Evolutionary conservation across 2,113 vertebrate genomes (phyloP).

Genomic region (Piprites chloris): DNA sequence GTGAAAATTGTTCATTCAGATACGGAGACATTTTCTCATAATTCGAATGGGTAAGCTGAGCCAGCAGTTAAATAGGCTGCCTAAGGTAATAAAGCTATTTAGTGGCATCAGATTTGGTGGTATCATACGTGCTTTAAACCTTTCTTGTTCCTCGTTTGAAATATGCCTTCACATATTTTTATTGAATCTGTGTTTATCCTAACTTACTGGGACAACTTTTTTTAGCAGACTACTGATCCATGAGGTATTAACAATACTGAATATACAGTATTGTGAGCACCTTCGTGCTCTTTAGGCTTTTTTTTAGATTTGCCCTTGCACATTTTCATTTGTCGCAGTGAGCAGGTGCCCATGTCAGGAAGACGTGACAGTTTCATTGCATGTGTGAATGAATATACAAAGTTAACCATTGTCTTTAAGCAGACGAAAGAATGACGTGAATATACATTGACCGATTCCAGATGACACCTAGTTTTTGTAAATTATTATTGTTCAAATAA

Average conservation of each 20-base stretch:
- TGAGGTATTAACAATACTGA: neutral
- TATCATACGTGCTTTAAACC: neutral
- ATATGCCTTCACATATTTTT: neutral
- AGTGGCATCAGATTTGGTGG: neutral
- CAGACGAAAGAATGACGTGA: neutral
- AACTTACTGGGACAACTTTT: neutral
- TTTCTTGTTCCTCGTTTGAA: neutral
- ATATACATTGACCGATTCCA: neutral
- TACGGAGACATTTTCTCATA: neutral
- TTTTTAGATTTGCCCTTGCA: neutral
- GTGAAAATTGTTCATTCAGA: neutral
- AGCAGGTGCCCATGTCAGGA: neutral
- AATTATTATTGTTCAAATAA: neutral
- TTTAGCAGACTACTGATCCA: neutral
- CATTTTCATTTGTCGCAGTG: neutral
- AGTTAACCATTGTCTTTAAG: neutral
- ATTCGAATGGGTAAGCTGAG: neutral
- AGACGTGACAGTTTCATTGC: neutral
- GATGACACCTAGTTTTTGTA: neutral
- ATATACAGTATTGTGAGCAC: neutral
- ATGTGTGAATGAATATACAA: neutral
- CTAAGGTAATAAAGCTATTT: neutral
- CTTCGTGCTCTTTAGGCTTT: rapidly evolving
- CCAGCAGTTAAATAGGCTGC: neutral
- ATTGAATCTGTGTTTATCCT: neutral